phyloP scores from a whole-genome alignment of 1,140 invertebrate species.

The Platyscapa corneri region DNA sequence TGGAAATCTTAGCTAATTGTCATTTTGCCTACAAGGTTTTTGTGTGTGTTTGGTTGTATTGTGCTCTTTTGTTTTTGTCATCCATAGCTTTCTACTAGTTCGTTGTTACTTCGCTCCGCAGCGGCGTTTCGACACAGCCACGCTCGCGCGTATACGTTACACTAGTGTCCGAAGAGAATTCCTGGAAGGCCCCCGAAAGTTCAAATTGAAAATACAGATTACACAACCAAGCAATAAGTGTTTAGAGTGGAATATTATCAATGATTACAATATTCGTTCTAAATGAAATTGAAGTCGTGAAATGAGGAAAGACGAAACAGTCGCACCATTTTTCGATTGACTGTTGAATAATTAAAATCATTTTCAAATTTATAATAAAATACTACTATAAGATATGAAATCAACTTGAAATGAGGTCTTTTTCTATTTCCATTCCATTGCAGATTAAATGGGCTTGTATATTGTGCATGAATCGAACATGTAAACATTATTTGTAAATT shows the following conservation, averaged over 20 bases:
- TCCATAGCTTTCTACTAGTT: not conserved
- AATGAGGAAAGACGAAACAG: not conserved
- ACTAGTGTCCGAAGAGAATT: constrained; percentile 11
- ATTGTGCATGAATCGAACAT: not conserved
- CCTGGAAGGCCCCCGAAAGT: not conserved
- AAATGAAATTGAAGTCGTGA: not conserved
- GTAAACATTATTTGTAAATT: not conserved
- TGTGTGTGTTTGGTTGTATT: not conserved
- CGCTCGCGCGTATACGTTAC: not conserved
- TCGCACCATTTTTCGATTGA: not conserved
- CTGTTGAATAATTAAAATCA: not conserved
- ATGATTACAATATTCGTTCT: not conserved
- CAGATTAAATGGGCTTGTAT: not conserved
- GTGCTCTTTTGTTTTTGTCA: not conserved
- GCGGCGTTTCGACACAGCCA: constrained; percentile 9
- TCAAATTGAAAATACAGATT: not conserved
- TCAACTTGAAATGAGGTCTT: not conserved
- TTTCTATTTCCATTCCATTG: not conserved
- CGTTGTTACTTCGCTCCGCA: constrained; percentile 12
- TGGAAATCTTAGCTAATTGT: constrained; percentile 25
- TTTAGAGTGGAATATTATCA: not conserved
- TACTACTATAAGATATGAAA: not conserved
- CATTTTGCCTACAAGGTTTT: not conserved
- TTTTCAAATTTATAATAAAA: not conserved
- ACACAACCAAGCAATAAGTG: not conserved